Evolutionary conservation across 2,113 vertebrate genomes (phyloP).

Genomic region (Lycaon pictus): DNA sequence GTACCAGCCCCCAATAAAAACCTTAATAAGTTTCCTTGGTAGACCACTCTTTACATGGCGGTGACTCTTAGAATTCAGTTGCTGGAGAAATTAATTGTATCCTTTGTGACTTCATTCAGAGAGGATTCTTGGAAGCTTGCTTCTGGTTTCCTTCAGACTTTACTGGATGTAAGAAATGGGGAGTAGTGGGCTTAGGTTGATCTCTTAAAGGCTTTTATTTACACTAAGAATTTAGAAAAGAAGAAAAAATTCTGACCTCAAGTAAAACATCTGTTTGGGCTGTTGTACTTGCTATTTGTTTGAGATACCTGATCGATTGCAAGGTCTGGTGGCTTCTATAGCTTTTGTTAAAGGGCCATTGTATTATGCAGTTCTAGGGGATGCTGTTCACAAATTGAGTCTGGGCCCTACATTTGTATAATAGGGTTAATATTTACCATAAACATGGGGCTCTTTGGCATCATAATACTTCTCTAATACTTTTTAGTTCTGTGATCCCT

Average conservation of each 20-base stretch:
- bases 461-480: not conserved
- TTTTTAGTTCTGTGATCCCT: not conserved
- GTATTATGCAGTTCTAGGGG: not conserved
- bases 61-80: not conserved
- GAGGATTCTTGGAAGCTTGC: not conserved
- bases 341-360: not conserved
- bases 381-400: not conserved
- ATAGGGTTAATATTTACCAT: not conserved
- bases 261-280: not conserved
- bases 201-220: not conserved
- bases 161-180: not conserved
- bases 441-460: not conserved
- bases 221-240: not conserved
- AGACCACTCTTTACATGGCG: not conserved
- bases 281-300: not conserved
- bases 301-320: not conserved
- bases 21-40: not conserved
- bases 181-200: not conserved
- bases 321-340: not conserved
- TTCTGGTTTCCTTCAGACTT: not conserved
- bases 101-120: not conserved
- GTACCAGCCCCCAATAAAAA: not conserved
- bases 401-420: not conserved
- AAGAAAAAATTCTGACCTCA: not conserved
- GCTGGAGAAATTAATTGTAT: not conserved